Conservation (phyloP, 2,113 vertebrate genomes). For the Grus americana region DNA sequence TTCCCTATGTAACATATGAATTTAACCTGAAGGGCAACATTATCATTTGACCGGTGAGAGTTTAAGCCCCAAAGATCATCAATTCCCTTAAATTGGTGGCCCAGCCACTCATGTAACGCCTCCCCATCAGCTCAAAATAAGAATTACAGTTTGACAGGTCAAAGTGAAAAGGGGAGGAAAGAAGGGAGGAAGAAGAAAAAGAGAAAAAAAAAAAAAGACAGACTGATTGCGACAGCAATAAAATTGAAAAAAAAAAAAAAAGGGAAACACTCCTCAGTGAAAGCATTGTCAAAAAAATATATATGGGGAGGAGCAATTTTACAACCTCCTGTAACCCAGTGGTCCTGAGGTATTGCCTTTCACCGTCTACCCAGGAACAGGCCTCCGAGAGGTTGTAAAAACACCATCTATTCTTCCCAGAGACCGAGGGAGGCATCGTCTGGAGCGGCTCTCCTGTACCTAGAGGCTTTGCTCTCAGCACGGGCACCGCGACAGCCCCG, state of each 20-base stretch:
- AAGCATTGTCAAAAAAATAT: background rate
- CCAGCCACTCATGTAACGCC: slow-evolving; percentile 14
- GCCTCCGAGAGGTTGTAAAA: slow-evolving; percentile 13
- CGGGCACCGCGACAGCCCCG: background rate
- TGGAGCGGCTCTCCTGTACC: background rate
- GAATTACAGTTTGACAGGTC: slow-evolving; percentile 26
- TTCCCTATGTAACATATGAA: background rate
- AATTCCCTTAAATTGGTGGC: slow-evolving; percentile 24
- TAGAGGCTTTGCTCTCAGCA: fast-evolving
- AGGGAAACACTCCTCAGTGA: background rate
- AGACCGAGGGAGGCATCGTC: background rate
- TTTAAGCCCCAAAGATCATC: slow-evolving; percentile 47
- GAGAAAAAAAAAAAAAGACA: background rate
- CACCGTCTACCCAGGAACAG: background rate
- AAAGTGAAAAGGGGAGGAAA: background rate
- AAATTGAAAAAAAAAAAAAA: background rate
- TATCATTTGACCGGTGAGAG: slow-evolving; percentile 44
- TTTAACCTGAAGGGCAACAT: slow-evolving; percentile 43
- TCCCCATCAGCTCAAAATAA: slow-evolving; percentile 30
- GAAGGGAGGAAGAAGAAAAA: fast-evolving
- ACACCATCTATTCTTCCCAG: slow-evolving; percentile 7
- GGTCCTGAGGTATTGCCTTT: background rate
- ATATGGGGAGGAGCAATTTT: background rate
- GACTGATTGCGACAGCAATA: background rate
- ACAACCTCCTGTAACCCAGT: background rate